These are phyloP conservation scores for Nomada ferruginata DNA, from an alignment of 2,888 invertebrate species.

Conservation along the genomic window DNA sequence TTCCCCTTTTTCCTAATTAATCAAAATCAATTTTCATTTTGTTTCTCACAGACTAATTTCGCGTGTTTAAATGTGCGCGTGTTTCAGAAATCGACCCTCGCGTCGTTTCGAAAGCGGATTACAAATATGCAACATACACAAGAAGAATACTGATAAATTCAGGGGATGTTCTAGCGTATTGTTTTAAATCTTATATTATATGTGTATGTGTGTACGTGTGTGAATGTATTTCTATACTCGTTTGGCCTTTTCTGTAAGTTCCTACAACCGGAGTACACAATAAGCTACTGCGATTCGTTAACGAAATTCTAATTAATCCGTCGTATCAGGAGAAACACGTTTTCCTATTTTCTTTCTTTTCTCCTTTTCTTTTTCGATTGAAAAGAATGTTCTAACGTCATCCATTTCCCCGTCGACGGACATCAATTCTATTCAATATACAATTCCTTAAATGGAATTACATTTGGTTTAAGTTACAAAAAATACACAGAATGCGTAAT, in stretches of 20 bases:
- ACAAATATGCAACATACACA: constrained; percentile 48
- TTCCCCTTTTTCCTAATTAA: neutral
- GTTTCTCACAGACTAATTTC: neutral
- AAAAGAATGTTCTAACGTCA: constrained; percentile 11
- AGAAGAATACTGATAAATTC: constrained; percentile 52
- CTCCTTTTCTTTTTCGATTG: constrained; percentile 11
- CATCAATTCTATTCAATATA: constrained; percentile 56
- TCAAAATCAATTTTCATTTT: neutral
- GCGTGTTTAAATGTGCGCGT: constrained; percentile 25
- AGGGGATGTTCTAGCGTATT: neutral
- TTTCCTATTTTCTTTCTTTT: neutral
- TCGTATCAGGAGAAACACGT: constrained; percentile 32
- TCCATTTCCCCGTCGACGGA: constrained; percentile 26
- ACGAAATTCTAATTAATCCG: constrained; percentile 38
- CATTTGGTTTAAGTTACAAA: constrained; percentile 70
- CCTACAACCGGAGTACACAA: constrained; percentile 29
- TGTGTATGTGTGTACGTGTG: neutral
- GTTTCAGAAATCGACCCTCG: constrained; percentile 31
- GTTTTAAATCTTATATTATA: neutral
- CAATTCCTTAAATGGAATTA: constrained; percentile 67
- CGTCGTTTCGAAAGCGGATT: constrained; percentile 30
- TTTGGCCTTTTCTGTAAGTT: neutral
- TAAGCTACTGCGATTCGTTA: constrained; percentile 38
- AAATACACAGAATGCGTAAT: constrained; percentile 71
- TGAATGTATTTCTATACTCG: neutral